Evolutionary conservation across 2,888 invertebrate genomes (phyloP).

Genomic region (Sepioteuthis lessoniana): DNA sequence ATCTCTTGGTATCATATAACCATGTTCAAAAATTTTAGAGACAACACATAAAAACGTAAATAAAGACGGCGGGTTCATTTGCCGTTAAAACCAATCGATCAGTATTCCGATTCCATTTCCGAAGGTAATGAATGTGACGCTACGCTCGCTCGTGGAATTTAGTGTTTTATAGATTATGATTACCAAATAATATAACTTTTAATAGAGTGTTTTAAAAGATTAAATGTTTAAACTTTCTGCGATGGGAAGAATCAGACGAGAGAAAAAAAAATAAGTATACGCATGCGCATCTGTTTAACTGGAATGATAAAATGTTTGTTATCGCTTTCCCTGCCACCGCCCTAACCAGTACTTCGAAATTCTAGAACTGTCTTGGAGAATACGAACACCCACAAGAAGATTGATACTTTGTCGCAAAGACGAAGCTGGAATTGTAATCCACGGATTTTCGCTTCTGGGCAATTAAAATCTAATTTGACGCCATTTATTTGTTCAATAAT

Average conservation of each 20-base stretch:
- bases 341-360: not conserved
- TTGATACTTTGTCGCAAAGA: not conserved
- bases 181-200: no score
- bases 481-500: no score
- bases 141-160: no score
- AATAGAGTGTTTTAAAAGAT: not conserved
- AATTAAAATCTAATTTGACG: not conserved
- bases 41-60: no score
- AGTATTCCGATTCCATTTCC: no score
- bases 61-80: no score
- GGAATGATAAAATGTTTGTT: not conserved
- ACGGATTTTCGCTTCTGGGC: not conserved
- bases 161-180: no score
- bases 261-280: not conserved
- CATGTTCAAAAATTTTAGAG: no score
- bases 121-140: no score
- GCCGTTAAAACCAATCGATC: no score
- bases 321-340: not conserved
- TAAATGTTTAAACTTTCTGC: not conserved
- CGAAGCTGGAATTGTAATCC: not conserved
- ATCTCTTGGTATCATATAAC: no score
- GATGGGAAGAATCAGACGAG: not conserved
- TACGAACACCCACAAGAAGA: not conserved
- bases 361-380: not conserved
- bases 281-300: not conserved